Evolutionary conservation across 2,888 invertebrate genomes (phyloP).

Genomic region (Blomia tropicalis): DNA sequence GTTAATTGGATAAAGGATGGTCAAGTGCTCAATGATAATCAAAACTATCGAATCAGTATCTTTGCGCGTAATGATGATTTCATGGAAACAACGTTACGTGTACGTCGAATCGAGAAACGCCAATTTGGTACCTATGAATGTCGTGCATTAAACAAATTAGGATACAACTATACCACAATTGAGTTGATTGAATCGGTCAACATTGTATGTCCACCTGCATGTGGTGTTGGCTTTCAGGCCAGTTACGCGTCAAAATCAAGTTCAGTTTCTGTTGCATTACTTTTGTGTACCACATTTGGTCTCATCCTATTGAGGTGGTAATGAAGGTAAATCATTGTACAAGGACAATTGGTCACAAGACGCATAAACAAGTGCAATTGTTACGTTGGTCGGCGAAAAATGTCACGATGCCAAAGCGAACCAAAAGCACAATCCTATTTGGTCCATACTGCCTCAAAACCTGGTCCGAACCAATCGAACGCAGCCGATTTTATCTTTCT

Average conservation of each 20-base stretch:
- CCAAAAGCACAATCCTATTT: no score
- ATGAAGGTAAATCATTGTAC: no score
- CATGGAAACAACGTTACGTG: conserved; percentile 70
- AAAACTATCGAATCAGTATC: conserved; percentile 75
- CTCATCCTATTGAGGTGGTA: no score
- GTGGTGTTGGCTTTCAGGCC: conserved; percentile 38
- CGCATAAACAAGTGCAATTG: no score
- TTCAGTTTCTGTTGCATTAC: no score
- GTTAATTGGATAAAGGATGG: conserved; percentile 75
- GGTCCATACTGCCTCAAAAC: no score
- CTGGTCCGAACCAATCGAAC: no score
- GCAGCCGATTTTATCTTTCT: no score
- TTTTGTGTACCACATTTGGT: no score
- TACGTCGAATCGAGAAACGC: conserved; percentile 74
- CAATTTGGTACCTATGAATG: conserved; percentile 71
- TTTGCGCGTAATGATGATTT: conserved; percentile 82
- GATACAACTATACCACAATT: conserved; percentile 58
- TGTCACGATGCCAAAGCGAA: no score
- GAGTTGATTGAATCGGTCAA: conserved; percentile 74
- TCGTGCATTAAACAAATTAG: conserved; percentile 72
- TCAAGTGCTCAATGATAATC: conserved; percentile 59
- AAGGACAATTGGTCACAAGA: no score
- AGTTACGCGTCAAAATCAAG: background rate
- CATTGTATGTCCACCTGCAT: conserved; percentile 82
- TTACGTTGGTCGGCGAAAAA: no score